Evolutionary conservation across 2,113 vertebrate species (phyloP), one percentile per base, ranked within the genome.

Genomic region (Hippocampus mohnikei): DNA sequence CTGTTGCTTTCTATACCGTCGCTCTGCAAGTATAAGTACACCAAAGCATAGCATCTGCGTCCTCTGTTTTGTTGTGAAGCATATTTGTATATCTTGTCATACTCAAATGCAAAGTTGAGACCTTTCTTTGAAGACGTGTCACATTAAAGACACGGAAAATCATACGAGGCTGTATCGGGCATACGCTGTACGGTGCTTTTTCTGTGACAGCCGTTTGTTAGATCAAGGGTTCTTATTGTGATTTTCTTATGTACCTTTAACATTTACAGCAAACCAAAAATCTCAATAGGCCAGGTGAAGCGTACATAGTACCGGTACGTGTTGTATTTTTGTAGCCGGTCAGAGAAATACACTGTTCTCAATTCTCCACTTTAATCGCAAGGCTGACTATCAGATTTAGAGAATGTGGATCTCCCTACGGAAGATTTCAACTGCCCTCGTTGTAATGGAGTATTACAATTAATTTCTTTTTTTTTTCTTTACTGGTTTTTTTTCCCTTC

Each of bases 21-120:
- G 76, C 78, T 88, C 67, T 73, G 69, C 69, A 79, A 72, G 68
- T 76, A 71, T 80, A 80, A 83, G 83, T 75, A 75, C 79, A 82
- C 73, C 78, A 68, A 63, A 46, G 55, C 59, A 60, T 71, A 76
- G 52, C 73, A 83, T 74, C 74, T 81, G 73, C 74, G 40, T 74
- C 78, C 66, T 80, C 71, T 78, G 82, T 86, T 66, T 81, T 37
- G 13, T 79, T 79, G 79, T 85, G 81, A 87, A 73, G 72, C 80
- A 70, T 79, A 83, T 83, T 83, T 91, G 77, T 89, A 84, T 81
- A 85, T 82, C 78, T 81, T 86, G 81, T 86, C 76, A 84, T 77
- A 82, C 68, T 79, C 60, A 70, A 84, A 85, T 81, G 70, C 85
- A 82, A 74, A 85, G 58, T 84, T 76, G 78, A 84, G 81, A 81